Evolutionary conservation across 2,888 invertebrate species (phyloP).

Genomic region (Allygus modestus): DNA sequence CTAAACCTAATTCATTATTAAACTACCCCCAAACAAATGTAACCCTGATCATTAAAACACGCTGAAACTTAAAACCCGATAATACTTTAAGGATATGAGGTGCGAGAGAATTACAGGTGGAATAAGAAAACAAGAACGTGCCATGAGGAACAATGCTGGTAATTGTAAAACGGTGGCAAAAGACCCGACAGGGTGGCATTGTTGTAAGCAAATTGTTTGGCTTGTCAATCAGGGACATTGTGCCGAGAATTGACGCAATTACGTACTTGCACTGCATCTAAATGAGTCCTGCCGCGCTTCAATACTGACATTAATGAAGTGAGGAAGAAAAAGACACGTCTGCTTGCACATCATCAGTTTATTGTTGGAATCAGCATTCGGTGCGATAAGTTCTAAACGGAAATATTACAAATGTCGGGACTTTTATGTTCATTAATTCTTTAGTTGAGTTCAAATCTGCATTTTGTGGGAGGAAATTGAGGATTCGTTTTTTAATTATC

Average conservation of each 20-base stretch:
- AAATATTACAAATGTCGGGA: too few species aligned
- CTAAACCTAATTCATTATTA: too few species aligned
- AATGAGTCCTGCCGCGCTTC: conserved; percentile 45
- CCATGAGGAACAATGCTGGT: conserved; percentile 21
- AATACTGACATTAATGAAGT: conserved; percentile 34
- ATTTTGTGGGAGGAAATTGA: too few species aligned
- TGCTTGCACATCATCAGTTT: conserved; percentile 14
- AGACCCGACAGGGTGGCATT: conserved; percentile 30
- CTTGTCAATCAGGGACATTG: conserved; percentile 58
- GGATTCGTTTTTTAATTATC: too few species aligned
- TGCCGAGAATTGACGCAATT: conserved; percentile 49
- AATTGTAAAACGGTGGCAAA: conserved; percentile 59
- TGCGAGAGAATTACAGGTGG: conserved; percentile 10
- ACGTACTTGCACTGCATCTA: conserved; percentile 53
- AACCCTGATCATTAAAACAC: too few species aligned
- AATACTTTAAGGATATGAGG: background rate
- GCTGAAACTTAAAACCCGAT: background rate
- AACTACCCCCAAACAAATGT: too few species aligned
- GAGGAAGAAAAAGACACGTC: conserved; percentile 29
- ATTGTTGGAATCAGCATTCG: background rate
- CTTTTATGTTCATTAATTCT: too few species aligned
- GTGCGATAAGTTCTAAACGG: too few species aligned
- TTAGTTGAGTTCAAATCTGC: too few species aligned
- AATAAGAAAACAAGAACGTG: conserved; percentile 34
- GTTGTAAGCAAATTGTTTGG: conserved; percentile 54